Conservation (phyloP, 2,888 invertebrate species). For the Rutpela maculata region DNA sequence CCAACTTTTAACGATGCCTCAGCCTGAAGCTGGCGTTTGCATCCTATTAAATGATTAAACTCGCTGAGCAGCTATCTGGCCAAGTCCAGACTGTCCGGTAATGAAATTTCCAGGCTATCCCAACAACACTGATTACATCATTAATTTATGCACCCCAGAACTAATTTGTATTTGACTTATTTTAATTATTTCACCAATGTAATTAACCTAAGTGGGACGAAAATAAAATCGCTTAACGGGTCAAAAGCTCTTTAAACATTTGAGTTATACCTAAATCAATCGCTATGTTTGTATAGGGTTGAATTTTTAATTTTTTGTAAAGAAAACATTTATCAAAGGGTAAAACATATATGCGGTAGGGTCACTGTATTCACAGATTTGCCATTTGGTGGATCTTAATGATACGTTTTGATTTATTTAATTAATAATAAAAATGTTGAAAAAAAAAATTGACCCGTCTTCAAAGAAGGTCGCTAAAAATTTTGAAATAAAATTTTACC, state of each 20-base stretch:
- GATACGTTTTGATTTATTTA: too few species aligned
- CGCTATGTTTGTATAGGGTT: neutral
- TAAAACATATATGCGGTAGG: too few species aligned
- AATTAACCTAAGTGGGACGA: constrained; percentile 32
- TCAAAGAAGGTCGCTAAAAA: too few species aligned
- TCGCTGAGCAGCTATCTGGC: constrained; percentile 18
- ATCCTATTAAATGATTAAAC: constrained; percentile 36
- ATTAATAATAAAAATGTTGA: too few species aligned
- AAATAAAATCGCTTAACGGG: constrained; percentile 18
- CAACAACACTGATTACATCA: constrained; percentile 53
- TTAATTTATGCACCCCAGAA: constrained; percentile 57
- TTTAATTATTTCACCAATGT: constrained; percentile 48
- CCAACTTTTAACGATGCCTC: constrained; percentile 17
- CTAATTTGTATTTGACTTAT: constrained; percentile 50
- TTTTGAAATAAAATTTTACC: too few species aligned
- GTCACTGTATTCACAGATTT: too few species aligned
- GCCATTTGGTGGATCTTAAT: too few species aligned
- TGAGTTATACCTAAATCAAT: neutral
- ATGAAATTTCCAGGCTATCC: constrained; percentile 53
- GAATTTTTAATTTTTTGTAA: neutral
- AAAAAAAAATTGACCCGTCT: too few species aligned
- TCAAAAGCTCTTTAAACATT: neutral
- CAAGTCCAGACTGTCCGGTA: constrained; percentile 47
- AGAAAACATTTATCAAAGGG: too few species aligned
- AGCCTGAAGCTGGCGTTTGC: constrained; percentile 14